A percentile compares a stretch with the other conserved stretches of the same genome.
Evolutionary conservation across 2,888 invertebrate genomes (phyloP).

Genomic region (Phymatocera aterrima): DNA sequence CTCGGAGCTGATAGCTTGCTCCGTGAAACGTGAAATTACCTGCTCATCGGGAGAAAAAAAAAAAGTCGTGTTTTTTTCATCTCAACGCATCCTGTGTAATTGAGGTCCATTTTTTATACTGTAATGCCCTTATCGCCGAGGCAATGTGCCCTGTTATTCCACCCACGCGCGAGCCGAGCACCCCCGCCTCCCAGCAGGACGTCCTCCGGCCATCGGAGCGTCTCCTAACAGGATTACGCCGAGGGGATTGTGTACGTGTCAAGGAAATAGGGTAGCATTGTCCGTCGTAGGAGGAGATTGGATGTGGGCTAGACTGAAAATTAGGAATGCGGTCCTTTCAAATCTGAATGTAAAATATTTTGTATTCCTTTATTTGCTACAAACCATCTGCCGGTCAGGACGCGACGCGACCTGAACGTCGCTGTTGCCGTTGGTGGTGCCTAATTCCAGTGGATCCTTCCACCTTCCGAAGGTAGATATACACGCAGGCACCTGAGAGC

Average conservation of each 20-base stretch:
- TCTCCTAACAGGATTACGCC: slow-evolving; percentile 71
- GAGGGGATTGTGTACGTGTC: slow-evolving; percentile 73
- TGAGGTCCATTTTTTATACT: background rate
- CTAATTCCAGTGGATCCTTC: too few relatives aligned
- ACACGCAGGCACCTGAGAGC: too few relatives aligned
- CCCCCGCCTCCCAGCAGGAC: slow-evolving; percentile 64
- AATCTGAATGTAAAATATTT: slow-evolving; percentile 61
- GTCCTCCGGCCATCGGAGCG: slow-evolving; percentile 67
- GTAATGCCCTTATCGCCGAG: background rate
- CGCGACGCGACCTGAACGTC: background rate
- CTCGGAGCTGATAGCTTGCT: too few relatives aligned
- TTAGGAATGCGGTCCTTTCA: slow-evolving; percentile 65
- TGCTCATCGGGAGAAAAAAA: background rate
- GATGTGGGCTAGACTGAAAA: slow-evolving; percentile 62
- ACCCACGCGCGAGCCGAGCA: slow-evolving; percentile 47
- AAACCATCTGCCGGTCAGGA: slow-evolving; percentile 57
- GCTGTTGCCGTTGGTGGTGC: background rate
- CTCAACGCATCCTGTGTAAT: background rate
- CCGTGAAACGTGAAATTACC: too few relatives aligned
- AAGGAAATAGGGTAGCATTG: slow-evolving; percentile 72
- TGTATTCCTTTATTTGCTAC: slow-evolving; percentile 48
- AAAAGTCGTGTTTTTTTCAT: background rate
- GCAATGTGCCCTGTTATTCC: background rate
- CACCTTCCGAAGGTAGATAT: background rate
- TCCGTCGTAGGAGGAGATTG: slow-evolving; percentile 55